A percentile compares a stretch with the other conserved stretches of the same genome.
These are phyloP conservation scores for Chymomyza amoena DNA, from an alignment of 2,888 invertebrate genomes.

Conservation along the genomic window DNA sequence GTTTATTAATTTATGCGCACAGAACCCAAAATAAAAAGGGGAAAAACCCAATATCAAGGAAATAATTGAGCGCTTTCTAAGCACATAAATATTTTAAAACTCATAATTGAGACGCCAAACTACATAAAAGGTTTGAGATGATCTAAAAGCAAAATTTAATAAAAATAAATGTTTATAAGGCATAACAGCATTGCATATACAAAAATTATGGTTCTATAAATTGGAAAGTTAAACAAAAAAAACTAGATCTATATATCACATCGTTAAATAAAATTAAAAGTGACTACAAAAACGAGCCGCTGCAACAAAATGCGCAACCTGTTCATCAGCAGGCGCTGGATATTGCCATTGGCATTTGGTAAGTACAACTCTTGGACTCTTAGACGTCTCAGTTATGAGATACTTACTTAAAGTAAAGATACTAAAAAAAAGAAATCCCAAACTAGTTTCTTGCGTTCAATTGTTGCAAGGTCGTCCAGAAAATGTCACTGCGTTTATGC, in stretches of 20 bases:
- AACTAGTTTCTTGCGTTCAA: conserved; percentile 27
- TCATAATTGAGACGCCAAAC: neutral
- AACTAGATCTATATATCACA: neutral
- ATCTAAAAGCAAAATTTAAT: too few relatives aligned
- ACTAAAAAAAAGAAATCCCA: neutral
- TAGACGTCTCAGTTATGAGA: conserved; percentile 18
- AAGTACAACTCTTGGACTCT: conserved; percentile 37
- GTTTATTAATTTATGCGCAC: conserved; percentile 18
- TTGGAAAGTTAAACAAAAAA: neutral
- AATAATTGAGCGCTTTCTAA: conserved; percentile 39
- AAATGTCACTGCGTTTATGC: conserved; percentile 26
- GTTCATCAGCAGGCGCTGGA: conserved; percentile 41
- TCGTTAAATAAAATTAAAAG: conserved; percentile 7
- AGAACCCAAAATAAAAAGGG: neutral
- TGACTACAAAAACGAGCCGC: neutral
- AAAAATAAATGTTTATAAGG: too few relatives aligned
- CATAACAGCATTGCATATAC: conserved; percentile 15
- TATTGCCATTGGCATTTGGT: conserved; percentile 68
- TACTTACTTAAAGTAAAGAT: neutral
- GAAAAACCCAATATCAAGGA: conserved; percentile 30
- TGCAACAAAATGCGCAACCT: conserved; percentile 39
- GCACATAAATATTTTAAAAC: conserved; percentile 11
- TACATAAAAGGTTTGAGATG: neutral
- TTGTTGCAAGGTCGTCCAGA: conserved; percentile 60
- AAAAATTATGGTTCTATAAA: conserved; percentile 43